These are phyloP conservation scores for zebrafish (Danio rerio) DNA, from an alignment of 2,113 vertebrate genomes.

Conservation along the genomic window GRCz12tu NC_133187.1:31589501-31590000, in stretches of 20 bases:
- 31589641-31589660: conserved; percentile 44
- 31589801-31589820: background rate
- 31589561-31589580: background rate
- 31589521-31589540: background rate
- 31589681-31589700: background rate
- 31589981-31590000: too few species aligned
- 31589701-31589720: conserved; percentile 2
- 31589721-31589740: background rate
- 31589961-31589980: too few species aligned
- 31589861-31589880: background rate
- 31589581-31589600: conserved; percentile 12
- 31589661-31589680: conserved; percentile 20
- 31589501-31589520: background rate
- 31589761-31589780: background rate
- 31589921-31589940: background rate
- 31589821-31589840: conserved; percentile 4
- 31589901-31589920: background rate
- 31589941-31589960: background rate
- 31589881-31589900: background rate
- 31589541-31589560: background rate
- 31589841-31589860: background rate
- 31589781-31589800: background rate
- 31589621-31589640: background rate
- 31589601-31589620: conserved; percentile 19
- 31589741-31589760: background rate